Base-by-base conservation (phyloP, 23 tunicate species). In the Halocynthia roretzi region DNA sequence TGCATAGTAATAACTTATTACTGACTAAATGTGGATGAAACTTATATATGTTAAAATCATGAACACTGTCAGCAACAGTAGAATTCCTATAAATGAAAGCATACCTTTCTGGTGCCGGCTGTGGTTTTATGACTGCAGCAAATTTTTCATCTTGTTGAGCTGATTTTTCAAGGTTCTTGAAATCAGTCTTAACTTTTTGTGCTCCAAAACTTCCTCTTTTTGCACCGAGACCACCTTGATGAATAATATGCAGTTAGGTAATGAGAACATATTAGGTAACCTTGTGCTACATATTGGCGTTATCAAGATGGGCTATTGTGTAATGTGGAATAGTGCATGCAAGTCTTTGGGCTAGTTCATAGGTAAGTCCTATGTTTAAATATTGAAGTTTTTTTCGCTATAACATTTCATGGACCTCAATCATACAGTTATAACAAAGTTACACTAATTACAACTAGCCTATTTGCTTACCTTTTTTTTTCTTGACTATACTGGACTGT, bases 201-300 rank as follows among this genome's bases (percentile, higher is more conserved):
- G 96, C 96, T n/a, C 96, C 96, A 17, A 89, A 81, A 10, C 96
- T 87, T 52, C 84, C 80, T 54, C 86, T 89, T 67, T 89, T 89
- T 10, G 85, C 78, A 54, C 78, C 77, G 5, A 82, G 44, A 7
- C 77, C 75, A 60, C 54, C 96, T 89, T 68, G 17, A 53, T 1
- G 44, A 31, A 31, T 31, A 31, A 0, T 31, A 31, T 31, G 44
- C 44, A 1, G 44, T 31, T 31, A 31, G 44, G 44, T 4, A 31
- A 31, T 4, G 4, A 31, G 44, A 31, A n/a, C n/a, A n/a, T n/a
- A n/a, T n/a, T n/a, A n/a, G n/a, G n/a, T n/a, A n/a, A n/a, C n/a
- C n/a, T 60, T 1, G 64, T 60, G 17, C 17, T 60, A 17, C n/a
- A 15, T 15, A 17, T 60, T 15, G 4, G 2, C 17, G 64, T 60